Conservation (phyloP, 1,140 invertebrate genomes). For the Agraylea sexmaculata region DNA sequence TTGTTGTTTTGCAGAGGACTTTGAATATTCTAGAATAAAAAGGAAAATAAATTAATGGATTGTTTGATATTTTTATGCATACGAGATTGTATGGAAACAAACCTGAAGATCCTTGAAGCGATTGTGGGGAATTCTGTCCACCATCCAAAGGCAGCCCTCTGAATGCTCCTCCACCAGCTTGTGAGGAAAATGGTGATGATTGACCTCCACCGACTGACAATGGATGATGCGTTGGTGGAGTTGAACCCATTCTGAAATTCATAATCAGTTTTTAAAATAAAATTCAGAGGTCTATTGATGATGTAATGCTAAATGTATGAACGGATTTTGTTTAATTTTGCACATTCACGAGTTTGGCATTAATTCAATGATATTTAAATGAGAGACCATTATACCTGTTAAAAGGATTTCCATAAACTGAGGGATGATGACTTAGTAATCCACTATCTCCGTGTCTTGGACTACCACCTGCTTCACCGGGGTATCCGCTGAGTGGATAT, state of each 20-base stretch:
- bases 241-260: conserved; percentile 20
- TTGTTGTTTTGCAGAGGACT: conserved; percentile 33
- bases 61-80: background rate
- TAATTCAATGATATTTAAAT: background rate
- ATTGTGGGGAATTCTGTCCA: conserved; percentile 14
- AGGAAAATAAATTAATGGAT: conserved; percentile 3
- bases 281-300: background rate
- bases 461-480: conserved; percentile 25
- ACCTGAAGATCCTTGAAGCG: conserved; percentile 11
- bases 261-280: background rate
- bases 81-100: background rate
- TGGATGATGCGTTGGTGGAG: conserved; percentile 16
- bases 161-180: conserved; percentile 18
- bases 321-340: background rate
- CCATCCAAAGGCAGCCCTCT: conserved; percentile 15
- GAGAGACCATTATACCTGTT: conserved; percentile 26
- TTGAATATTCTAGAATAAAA: background rate
- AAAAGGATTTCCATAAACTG: conserved; percentile 38
- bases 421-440: conserved; percentile 25
- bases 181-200: conserved; percentile 17
- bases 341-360: background rate
- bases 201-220: conserved; percentile 13
- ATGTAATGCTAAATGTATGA: background rate
- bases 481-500: conserved; percentile 7
- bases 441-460: conserved; percentile 21